phyloP scores from a whole-genome alignment of 2,797 vertebrate genomes.

The Falco berigora region DNA sequence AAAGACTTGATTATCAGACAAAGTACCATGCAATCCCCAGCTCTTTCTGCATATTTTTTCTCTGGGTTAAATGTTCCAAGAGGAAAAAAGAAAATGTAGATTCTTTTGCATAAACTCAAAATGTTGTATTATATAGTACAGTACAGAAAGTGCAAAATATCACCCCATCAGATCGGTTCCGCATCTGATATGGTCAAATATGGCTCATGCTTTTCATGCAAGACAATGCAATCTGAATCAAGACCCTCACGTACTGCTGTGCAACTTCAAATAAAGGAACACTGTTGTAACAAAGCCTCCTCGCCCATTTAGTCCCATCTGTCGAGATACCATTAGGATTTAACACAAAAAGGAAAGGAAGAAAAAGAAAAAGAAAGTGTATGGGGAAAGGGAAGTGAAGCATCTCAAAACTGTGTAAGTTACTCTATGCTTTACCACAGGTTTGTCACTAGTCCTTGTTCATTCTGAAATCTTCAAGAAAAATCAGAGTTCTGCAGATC shows the following conservation, averaged over 20 bases:
- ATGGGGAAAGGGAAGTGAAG: constrained; percentile 39
- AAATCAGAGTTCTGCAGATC: neutral
- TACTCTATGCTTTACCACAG: constrained; percentile 54
- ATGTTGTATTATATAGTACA: constrained; percentile 5
- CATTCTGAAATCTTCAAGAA: neutral
- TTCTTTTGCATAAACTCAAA: constrained; percentile 35
- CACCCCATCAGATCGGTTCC: constrained; percentile 12
- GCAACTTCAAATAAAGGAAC: neutral
- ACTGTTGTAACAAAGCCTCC: constrained; percentile 9
- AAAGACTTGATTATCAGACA: neutral
- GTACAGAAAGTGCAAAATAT: constrained; percentile 53
- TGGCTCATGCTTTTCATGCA: constrained; percentile 59
- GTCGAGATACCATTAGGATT: neutral
- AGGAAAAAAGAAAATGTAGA: neutral
- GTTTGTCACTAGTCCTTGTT: constrained; percentile 45
- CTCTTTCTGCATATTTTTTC: neutral
- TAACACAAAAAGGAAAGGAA: neutral
- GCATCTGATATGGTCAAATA: constrained; percentile 26
- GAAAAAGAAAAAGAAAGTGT: neutral
- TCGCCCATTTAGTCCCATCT: constrained; percentile 37
- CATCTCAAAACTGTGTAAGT: constrained; percentile 44
- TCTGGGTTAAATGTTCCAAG: neutral
- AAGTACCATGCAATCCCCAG: neutral
- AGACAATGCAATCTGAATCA: neutral
- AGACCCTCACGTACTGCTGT: neutral